Evolutionary conservation across 1,140 invertebrate genomes (phyloP), one percentile per base, ranked within the genome.

Genomic region (Macrotrachela quadricornifera): DNA sequence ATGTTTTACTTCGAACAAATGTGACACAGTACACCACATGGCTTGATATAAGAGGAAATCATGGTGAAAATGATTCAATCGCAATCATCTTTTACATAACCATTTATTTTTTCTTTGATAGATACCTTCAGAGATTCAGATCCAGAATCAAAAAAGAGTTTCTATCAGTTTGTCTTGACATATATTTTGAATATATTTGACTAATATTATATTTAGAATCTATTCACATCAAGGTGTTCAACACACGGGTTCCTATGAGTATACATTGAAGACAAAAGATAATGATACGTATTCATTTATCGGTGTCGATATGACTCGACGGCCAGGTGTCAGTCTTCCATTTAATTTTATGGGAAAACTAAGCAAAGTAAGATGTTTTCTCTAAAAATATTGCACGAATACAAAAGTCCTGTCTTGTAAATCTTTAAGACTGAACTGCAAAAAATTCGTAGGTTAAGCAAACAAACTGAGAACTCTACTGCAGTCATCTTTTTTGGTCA

Each of bases 1-100:
- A 79, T 59, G 73, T 81, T 57, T 70, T 90, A 30, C 72, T 77
- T 41, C 74, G 80, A 56, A 78, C 76, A 56, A 74, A 78, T 57
- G 39, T 59, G 43, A 37, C 53, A 13, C 71, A 78, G 46, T 78
- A 76, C 63, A 83, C 82, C 6, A 70, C 76, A 12, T 91, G 85
- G 85, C 70, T 91, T 45, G 87, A 91, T 71, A 80, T 88, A 54
- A 74, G 85, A 69, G 87, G 87, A 66, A 92, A 92, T 75, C 87
- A 92, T 78, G 86, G 85, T 87, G 73, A 65, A 59, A 57, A 46
- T 17, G 11, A 39, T 40, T 39, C n/a, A 17, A n/a, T 43, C 17
- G 13, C 11, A 14, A 42, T 16, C 30, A 40, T 13, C 1, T 51
- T 18, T 16, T 45, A 12, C 15, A 49, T 16, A 53, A 51, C 6